Conservation (phyloP, 2,888 invertebrate genomes). For the Candidula unifasciata region DNA sequence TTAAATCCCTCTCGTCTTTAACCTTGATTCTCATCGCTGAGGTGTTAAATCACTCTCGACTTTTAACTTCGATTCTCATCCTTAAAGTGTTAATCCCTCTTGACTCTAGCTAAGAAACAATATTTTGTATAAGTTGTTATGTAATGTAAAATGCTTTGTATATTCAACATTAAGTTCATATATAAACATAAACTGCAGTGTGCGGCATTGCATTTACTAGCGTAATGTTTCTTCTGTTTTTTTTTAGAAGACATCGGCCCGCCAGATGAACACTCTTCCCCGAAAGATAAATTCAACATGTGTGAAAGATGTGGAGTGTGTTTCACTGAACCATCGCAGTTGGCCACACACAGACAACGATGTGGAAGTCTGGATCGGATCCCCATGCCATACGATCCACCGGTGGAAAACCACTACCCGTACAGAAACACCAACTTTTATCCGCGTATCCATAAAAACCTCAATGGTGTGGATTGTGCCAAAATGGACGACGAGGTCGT, state of each 20-base stretch:
- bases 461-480: constrained; percentile 13
- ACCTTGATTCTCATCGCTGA: no score
- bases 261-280: constrained; percentile 2
- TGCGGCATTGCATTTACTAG: no score
- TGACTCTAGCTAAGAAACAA: no score
- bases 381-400: constrained; percentile 45
- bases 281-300: not conserved
- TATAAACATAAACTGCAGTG: no score
- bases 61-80: no score
- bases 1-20: no score
- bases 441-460: constrained; percentile 11
- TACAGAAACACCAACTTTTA: not conserved
- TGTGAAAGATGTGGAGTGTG: constrained; percentile 76
- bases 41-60: no score
- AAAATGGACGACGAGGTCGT: constrained; percentile 28
- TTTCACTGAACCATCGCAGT: constrained; percentile 71
- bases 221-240: no score
- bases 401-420: constrained; percentile 28
- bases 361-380: constrained; percentile 60
- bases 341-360: constrained; percentile 73
- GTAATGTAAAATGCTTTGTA: no score
- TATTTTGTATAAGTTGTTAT: no score
- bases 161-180: no score
- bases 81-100: no score
- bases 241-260: constrained; percentile 29